phyloP scores from a whole-genome alignment of 2,888 invertebrate genomes.

The Oscheius sp. region DNA sequence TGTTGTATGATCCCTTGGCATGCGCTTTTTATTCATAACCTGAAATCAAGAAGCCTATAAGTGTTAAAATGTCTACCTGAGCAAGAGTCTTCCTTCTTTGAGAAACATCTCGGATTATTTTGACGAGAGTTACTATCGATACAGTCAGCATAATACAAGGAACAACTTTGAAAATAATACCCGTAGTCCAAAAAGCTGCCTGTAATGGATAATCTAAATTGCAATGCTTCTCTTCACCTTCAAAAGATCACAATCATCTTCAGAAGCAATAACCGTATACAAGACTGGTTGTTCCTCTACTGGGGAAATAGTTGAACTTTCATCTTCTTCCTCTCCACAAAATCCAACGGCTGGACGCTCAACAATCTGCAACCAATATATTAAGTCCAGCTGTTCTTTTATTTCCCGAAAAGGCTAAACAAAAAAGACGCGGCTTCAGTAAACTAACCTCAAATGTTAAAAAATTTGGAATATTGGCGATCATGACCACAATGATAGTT shows the following conservation, averaged over 20 bases:
- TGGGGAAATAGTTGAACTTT: neutral
- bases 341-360: constrained; percentile 49
- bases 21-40: constrained; percentile 67
- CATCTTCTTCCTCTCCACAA: constrained; percentile 26
- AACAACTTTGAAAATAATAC: constrained; percentile 68
- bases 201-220: constrained; percentile 26
- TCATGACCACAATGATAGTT: constrained; percentile 55
- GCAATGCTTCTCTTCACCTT: constrained; percentile 30
- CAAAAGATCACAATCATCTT: constrained; percentile 47
- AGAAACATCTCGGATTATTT: constrained; percentile 67
- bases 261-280: constrained; percentile 45
- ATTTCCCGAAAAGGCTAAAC: neutral
- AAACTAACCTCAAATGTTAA: constrained; percentile 63
- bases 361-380: constrained; percentile 51
- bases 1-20: constrained; percentile 69
- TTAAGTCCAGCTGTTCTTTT: neutral
- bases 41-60: neutral
- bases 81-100: constrained; percentile 61
- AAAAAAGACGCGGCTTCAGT: no score
- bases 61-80: constrained; percentile 38
- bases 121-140: constrained; percentile 65
- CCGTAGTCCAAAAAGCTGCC: constrained; percentile 69
- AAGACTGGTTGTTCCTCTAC: constrained; percentile 30
- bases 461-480: constrained; percentile 67
- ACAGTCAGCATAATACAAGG: constrained; percentile 68